Conservation (phyloP, 2,888 invertebrate species). For the Brassicogethes aeneus region DNA sequence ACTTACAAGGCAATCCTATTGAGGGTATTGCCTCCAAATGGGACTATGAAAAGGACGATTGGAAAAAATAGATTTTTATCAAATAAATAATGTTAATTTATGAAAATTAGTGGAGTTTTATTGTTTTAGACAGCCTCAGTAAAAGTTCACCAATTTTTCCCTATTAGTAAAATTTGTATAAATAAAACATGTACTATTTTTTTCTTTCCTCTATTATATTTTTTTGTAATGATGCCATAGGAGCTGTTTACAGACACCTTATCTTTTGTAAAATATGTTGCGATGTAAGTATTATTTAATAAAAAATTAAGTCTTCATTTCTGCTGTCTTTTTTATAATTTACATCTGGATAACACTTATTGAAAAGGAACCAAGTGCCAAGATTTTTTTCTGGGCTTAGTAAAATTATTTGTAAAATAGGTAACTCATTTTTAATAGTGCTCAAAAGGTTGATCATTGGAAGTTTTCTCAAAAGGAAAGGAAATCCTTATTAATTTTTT, state of each 20-base stretch:
- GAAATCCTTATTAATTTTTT: too few relatives aligned
- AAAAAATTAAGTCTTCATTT: neutral
- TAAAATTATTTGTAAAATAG: too few relatives aligned
- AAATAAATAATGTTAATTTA: neutral
- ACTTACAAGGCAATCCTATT: slow-evolving; percentile 48
- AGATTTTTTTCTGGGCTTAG: too few relatives aligned
- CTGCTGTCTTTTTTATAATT: neutral
- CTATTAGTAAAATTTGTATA: neutral
- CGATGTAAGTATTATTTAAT: slow-evolving; percentile 1
- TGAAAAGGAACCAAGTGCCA: too few relatives aligned
- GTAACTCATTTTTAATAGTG: too few relatives aligned
- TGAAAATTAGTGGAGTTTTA: too few relatives aligned
- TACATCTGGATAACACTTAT: too few relatives aligned
- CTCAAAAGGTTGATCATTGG: too few relatives aligned
- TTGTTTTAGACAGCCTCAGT: slow-evolving; percentile 2
- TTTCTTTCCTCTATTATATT: neutral
- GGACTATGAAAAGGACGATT: slow-evolving; percentile 62
- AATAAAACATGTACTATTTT: neutral
- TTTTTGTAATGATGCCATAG: neutral
- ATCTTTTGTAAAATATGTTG: slow-evolving; percentile 1
- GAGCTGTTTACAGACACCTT: neutral
- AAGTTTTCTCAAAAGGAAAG: too few relatives aligned
- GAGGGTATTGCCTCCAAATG: slow-evolving; percentile 55
- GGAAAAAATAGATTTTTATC: slow-evolving; percentile 46
- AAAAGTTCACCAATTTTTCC: slow-evolving; percentile 2